These are phyloP conservation scores for Dicycla oo DNA, from an alignment of 2,888 invertebrate genomes.

Conservation along the genomic window DNA sequence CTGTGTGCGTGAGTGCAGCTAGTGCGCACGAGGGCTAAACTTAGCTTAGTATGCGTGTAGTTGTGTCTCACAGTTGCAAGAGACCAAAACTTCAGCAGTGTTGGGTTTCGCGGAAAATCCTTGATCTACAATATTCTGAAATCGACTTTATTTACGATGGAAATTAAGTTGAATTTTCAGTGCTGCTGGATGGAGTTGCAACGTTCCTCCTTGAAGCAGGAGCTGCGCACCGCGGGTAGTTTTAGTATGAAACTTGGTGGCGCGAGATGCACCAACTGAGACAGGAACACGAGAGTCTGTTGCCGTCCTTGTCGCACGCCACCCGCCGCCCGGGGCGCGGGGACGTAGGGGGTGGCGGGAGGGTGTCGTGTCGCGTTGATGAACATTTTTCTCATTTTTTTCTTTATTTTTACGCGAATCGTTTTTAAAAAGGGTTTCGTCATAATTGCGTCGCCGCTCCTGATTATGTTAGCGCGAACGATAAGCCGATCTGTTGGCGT, in stretches of 20 bases:
- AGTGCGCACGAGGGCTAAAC: constrained; percentile 83
- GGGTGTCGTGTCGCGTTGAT: constrained; percentile 90
- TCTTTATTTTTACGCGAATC: constrained; percentile 89
- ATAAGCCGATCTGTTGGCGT: constrained; percentile 75
- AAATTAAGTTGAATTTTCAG: constrained; percentile 56
- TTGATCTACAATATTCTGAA: constrained; percentile 30
- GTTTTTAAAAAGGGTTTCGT: constrained; percentile 90
- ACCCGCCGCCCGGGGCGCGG: constrained; percentile 85
- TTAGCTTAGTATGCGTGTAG: constrained; percentile 82
- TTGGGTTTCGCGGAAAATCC: constrained; percentile 68
- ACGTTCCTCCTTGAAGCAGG: constrained; percentile 63
- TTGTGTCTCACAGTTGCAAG: constrained; percentile 84
- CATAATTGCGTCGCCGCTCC: constrained; percentile 88
- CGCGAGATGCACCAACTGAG: constrained; percentile 86
- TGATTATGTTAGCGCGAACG: constrained; percentile 85
- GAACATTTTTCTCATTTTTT: constrained; percentile 90
- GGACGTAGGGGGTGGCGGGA: constrained; percentile 73
- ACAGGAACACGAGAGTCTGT: constrained; percentile 72
- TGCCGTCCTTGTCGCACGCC: constrained; percentile 77
- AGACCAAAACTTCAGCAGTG: constrained; percentile 83
- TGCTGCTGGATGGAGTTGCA: constrained; percentile 56
- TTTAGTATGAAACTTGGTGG: constrained; percentile 88
- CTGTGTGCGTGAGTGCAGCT: constrained; percentile 84
- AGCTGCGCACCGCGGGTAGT: constrained; percentile 89
- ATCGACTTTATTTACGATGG: background rate